These are phyloP conservation scores for Ovis aries DNA, from an alignment of 2,113 vertebrate genomes.

Conservation along the genomic window ARS-UI_Ramb_v3.0 NC_082741.1:4539001-4539500, in stretches of 20 bases:
- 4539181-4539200: not conserved
- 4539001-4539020: not conserved
- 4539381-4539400: not conserved
- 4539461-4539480: not conserved
- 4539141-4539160: not conserved
- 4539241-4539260: not conserved
- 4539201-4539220: not conserved
- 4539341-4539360: not conserved
- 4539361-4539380: accelerated
- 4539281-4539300: not conserved
- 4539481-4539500: not conserved
- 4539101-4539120: not conserved
- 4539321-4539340: not conserved
- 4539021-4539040: not conserved
- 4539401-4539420: accelerated
- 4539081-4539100: not conserved
- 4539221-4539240: not conserved
- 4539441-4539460: not conserved
- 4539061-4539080: not conserved
- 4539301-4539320: not conserved
- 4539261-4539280: not conserved
- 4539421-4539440: not conserved
- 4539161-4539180: not conserved
- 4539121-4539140: not conserved
- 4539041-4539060: not conserved